Conservation (phyloP, 2,113 vertebrate genomes). For the Megaceryle torquata region DNA sequence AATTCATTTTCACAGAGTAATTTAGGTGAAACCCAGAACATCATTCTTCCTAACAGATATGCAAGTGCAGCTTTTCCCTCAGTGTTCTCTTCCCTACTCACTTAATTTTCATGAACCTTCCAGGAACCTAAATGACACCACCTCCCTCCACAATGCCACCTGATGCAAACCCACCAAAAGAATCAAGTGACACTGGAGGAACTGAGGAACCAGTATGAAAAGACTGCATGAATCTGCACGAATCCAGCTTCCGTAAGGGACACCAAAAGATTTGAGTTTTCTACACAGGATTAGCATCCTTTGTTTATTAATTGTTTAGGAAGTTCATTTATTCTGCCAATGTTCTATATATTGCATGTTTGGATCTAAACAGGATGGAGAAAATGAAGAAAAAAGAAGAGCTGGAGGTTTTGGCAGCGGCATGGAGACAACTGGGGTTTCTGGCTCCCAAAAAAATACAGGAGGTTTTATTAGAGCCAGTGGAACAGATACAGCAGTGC, state of each 20-base stretch:
- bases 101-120: background rate
- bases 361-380: background rate
- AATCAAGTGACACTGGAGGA: background rate
- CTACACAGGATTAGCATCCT: background rate
- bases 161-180: background rate
- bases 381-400: conserved; percentile 3
- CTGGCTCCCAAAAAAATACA: background rate
- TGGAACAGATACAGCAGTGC: background rate
- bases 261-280: background rate
- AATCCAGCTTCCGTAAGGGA: background rate
- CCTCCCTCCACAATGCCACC: background rate
- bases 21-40: background rate
- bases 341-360: background rate
- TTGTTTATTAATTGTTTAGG: background rate
- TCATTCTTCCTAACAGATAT: background rate
- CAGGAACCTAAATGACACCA: background rate
- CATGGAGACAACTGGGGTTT: background rate
- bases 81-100: background rate
- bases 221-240: background rate
- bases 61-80: background rate
- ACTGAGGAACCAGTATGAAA: background rate
- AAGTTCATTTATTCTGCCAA: background rate
- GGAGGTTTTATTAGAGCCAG: background rate
- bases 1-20: background rate
- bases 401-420: conserved; percentile 7